phyloP scores from a whole-genome alignment of 2,113 vertebrate species.

The Lanius ludovicianus region DNA sequence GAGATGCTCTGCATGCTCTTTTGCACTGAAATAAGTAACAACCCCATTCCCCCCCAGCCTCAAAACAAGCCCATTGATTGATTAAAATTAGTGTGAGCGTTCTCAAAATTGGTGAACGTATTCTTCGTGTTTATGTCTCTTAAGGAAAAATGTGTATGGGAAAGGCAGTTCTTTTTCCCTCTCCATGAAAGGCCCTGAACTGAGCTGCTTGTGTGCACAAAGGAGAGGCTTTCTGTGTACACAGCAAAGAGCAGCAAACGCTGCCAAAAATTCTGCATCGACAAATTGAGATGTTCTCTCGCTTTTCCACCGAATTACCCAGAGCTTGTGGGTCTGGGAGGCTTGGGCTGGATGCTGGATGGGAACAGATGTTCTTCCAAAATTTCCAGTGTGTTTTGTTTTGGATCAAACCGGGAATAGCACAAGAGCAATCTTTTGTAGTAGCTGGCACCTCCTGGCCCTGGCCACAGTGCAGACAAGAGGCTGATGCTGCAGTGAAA shows the following conservation, averaged over 20 bases:
- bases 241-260: neutral
- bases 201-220: neutral
- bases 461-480: neutral
- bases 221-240: neutral
- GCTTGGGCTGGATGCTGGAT: neutral
- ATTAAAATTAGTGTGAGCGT: neutral
- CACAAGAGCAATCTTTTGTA: neutral
- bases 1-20: neutral
- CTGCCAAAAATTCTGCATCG: neutral
- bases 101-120: neutral
- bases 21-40: neutral
- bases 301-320: neutral
- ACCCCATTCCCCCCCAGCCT: neutral
- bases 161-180: neutral
- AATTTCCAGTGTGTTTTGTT: constrained; percentile 11
- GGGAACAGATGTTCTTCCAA: constrained; percentile 43
- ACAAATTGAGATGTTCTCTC: neutral
- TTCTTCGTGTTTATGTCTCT: neutral
- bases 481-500: constrained; percentile 5
- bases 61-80: neutral
- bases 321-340: neutral
- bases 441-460: constrained; percentile 35
- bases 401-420: constrained; percentile 28
- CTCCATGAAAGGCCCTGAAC: neutral
- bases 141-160: neutral